Evolutionary conservation across 2,113 vertebrate species (phyloP).

Genomic region (Oryzias curvinotus): DNA sequence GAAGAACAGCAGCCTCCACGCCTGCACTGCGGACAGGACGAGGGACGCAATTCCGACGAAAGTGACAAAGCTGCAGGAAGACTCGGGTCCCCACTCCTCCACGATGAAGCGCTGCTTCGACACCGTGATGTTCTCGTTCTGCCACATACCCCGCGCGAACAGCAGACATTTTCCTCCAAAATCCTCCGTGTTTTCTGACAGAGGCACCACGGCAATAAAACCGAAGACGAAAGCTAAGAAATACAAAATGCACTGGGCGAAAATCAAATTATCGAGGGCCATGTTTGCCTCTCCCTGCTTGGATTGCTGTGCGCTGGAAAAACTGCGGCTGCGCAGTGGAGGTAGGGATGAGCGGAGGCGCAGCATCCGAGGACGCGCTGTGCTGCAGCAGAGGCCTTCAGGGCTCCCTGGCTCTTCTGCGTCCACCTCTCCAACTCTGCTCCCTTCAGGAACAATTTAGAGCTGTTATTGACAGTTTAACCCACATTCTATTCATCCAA

Average conservation of each 20-base stretch:
- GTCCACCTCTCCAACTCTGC: slow-evolving; percentile 1
- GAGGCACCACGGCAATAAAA: slow-evolving; percentile 90
- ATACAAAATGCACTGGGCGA: slow-evolving; percentile 90
- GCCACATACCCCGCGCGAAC: slow-evolving; percentile 96
- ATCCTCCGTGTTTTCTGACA: slow-evolving; percentile 91
- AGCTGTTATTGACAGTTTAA: neutral
- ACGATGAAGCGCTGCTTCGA: slow-evolving; percentile 92
- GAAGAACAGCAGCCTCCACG: slow-evolving; percentile 92
- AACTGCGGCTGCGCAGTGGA: slow-evolving; percentile 66
- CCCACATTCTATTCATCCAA: neutral
- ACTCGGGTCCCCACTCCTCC: slow-evolving; percentile 93
- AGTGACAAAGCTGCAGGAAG: slow-evolving; percentile 94
- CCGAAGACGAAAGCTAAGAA: slow-evolving; percentile 92
- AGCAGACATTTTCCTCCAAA: slow-evolving; percentile 93
- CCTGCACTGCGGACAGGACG: slow-evolving; percentile 90
- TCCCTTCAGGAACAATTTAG: neutral
- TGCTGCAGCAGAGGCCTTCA: slow-evolving; percentile 49
- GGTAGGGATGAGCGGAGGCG: slow-evolving; percentile 47
- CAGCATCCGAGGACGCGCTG: slow-evolving; percentile 53
- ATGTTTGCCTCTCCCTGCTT: slow-evolving; percentile 70
- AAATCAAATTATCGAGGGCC: slow-evolving; percentile 87
- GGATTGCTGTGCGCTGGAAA: slow-evolving; percentile 47
- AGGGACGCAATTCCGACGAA: slow-evolving; percentile 89
- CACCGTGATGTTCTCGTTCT: slow-evolving; percentile 94
- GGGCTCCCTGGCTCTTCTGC: slow-evolving; percentile 35